Base-by-base conservation (phyloP, 1,140 invertebrate species). In the Caerostris extrusa region DNA sequence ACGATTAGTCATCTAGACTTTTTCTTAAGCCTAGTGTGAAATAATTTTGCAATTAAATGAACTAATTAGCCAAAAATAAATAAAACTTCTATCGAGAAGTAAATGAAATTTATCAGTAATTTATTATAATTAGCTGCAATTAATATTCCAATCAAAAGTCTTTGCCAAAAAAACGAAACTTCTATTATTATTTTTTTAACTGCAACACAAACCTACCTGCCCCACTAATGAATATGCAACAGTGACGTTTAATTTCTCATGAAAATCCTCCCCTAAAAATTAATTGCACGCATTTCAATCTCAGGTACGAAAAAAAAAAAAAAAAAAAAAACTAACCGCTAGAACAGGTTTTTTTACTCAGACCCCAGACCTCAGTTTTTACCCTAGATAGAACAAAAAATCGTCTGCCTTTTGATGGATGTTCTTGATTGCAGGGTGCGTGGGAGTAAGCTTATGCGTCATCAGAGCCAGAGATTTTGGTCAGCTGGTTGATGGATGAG, bases 241-340 rank as follows among this genome's bases (percentile, higher is more conserved):
- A 77, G 12, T 34, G 34, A 10, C 8, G 69, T 77, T 77, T 77
- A 77, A 77, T 77, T 77, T 77, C 69, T 77, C 69, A 53, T 77
- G 69, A 77, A 77, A 77, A 77, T 77, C 69, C 34, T 77, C 8
- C 69, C 34, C 69, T 50, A 3, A 77, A n/a, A 34, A 77, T 77
- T 77, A 77, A 77, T 77, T 77, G 69, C n/a, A n/a, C 69, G 69
- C 69, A 50, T 77, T 77, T 77, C 69, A 77, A 34, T 77, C 34
- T 34, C 69, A 12, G 19, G 50, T 5, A 50, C 19, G 3, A 5
- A 53, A 53, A 69, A 69, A 77, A 53, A 34, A n/a, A n/a, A n/a
- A n/a, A n/a, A n/a, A n/a, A n/a, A n/a, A n/a, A n/a, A n/a, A n/a
- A n/a, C n/a, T n/a, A n/a, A n/a, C n/a, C n/a, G n/a, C n/a, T n/a